Evolutionary conservation across 2,888 invertebrate species (phyloP).

Genomic region (Pycnomerus fuliginosus): DNA sequence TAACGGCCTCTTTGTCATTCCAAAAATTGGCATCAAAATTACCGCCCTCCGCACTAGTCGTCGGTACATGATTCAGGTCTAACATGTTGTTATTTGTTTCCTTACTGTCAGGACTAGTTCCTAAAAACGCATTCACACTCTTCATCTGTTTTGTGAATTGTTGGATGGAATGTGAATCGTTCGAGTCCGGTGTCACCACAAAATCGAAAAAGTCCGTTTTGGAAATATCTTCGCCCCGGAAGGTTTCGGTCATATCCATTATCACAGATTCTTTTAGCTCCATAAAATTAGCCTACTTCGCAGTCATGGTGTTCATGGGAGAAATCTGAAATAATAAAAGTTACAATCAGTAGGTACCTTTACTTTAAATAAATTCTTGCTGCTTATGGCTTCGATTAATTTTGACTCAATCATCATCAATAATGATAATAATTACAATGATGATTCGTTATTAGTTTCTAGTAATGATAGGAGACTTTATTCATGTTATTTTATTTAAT

Average conservation of each 20-base stretch:
- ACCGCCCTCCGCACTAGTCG: conserved; percentile 10
- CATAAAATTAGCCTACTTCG: conserved; percentile 29
- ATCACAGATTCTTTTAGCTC: conserved; percentile 54
- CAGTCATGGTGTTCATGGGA: conserved; percentile 16
- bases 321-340: conserved; percentile 16
- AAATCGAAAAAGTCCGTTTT: conserved; percentile 90
- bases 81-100: conserved; percentile 51
- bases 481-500: too few relatives aligned
- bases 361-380: too few relatives aligned
- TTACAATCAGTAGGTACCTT: too few relatives aligned
- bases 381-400: conserved; percentile 15
- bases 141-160: conserved; percentile 70
- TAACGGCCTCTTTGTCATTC: conserved; percentile 73
- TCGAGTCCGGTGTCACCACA: conserved; percentile 78
- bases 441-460: conserved; percentile 10
- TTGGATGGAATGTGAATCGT: conserved; percentile 60
- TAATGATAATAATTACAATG: conserved; percentile 17
- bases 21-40: conserved; percentile 58
- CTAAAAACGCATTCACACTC: conserved; percentile 66
- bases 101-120: conserved; percentile 55
- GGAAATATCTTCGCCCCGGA: conserved; percentile 77
- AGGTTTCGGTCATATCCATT: conserved; percentile 84
- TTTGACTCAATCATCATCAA: conserved; percentile 13
- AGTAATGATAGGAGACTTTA: too few relatives aligned
- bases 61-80: conserved; percentile 41